Conservation (phyloP, 2,113 vertebrate species). For the Urocitellus parryii region DNA sequence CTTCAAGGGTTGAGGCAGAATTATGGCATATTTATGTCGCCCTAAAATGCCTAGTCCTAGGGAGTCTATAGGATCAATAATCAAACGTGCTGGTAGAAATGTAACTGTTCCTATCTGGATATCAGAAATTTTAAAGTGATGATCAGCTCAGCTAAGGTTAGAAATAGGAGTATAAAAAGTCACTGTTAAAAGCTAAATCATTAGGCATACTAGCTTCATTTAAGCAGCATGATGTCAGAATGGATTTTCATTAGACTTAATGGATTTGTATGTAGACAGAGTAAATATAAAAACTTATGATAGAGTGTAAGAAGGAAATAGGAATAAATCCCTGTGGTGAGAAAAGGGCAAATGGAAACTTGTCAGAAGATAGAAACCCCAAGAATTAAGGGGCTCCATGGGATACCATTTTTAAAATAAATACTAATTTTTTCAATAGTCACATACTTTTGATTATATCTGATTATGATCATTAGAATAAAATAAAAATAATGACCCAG, state of each 20-base stretch:
- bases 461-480: neutral
- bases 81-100: constrained; percentile 28
- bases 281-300: neutral
- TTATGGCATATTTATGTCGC: neutral
- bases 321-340: neutral
- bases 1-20: neutral
- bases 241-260: constrained; percentile 64
- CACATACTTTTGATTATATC: neutral
- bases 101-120: neutral
- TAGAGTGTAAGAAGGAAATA: neutral
- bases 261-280: constrained; percentile 26
- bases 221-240: constrained; percentile 49
- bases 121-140: constrained; percentile 12
- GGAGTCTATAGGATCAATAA: neutral
- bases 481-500: neutral
- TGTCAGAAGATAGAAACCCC: neutral
- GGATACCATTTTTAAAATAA: neutral
- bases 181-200: constrained; percentile 54
- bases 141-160: constrained; percentile 1
- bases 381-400: neutral
- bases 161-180: neutral
- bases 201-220: neutral
- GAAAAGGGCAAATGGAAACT: neutral
- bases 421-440: neutral
- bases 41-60: no score